These are phyloP conservation scores for Trypoxylus dichotomus DNA, from an alignment of 1,140 invertebrate genomes.

Conservation along the genomic window DNA sequence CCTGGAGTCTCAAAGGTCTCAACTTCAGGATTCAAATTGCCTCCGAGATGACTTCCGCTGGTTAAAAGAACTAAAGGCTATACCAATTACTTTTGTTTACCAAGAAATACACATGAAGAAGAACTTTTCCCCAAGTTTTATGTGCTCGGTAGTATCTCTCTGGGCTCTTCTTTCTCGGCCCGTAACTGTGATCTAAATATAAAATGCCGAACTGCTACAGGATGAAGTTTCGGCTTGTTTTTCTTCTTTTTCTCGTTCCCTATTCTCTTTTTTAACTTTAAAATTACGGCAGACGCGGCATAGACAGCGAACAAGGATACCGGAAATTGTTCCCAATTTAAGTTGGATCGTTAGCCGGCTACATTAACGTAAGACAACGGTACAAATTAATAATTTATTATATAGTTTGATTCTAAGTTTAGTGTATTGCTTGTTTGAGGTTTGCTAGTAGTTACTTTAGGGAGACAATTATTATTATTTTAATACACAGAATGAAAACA, in stretches of 20 bases:
- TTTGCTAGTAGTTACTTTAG: not conserved
- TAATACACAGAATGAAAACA: too few species aligned
- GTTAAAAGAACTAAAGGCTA: constrained; percentile 22
- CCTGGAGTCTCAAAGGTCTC: constrained; percentile 10
- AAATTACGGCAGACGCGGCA: not conserved
- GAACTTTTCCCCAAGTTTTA: constrained; percentile 19
- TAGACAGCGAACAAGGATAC: not conserved
- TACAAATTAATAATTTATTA: not conserved
- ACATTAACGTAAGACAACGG: not conserved
- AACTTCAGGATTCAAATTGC: constrained; percentile 22
- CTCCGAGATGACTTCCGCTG: constrained; percentile 11
- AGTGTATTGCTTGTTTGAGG: not conserved
- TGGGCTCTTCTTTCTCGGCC: not conserved
- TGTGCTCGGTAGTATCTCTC: constrained; percentile 7
- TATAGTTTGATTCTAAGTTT: not conserved
- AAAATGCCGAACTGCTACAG: constrained; percentile 21
- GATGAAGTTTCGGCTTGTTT: not conserved
- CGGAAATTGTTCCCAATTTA: constrained; percentile 20
- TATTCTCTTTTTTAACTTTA: constrained; percentile 11
- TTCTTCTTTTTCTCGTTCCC: not conserved
- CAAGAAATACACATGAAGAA: constrained; percentile 9
- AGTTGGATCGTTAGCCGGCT: constrained; percentile 3
- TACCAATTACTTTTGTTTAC: constrained; percentile 25
- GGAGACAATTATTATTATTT: too few species aligned
- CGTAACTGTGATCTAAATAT: constrained; percentile 16